Evolutionary conservation across 2,797 vertebrate species (phyloP), one percentile per base, ranked within the genome.

Genomic region (Thripadectes ignobilis): DNA sequence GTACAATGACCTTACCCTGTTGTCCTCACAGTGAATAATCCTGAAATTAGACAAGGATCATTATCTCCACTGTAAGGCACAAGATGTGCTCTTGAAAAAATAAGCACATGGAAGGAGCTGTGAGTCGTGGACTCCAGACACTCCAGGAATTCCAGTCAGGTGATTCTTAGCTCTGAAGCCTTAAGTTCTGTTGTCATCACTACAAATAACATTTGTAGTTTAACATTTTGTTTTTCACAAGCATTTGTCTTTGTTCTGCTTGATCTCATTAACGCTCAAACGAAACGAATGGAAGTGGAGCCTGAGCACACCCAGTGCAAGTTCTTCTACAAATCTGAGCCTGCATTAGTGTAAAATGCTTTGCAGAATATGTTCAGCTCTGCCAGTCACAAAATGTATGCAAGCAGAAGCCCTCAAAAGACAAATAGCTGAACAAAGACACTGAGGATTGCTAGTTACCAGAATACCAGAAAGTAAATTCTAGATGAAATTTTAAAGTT

Each of bases 381-480:
- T 84, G 43, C 49, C 68, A 79, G 32, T 38, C 59, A 63, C 69
- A 91, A 71, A 69, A 94, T n/a, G 22, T 12, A 45, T 52, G 79
- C 38, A 91, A 95, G 79, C 43, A 95, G 41, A 89, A 91, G 72
- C 43, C 46, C 55, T 96, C 12, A 43, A 59, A 96, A 96, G 87
- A 80, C n/a, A 68, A 92, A 82, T 2, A 81, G 69, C 92, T 96
- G 94, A 89, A 97, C 89, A 96, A 95, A 84, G 61, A 46, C 71
- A 72, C 68, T 80, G 85, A 48, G 68, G 92, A 94, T 82, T 92
- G 88, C 69, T 87, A 94, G 88, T 52, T 83, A 75, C 66, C 80
- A 90, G 43, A 79, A 91, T 95, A 95, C 55, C 0, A 0, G 86
- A 86, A 26, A 59, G 29, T 85, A 88, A 76, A 39, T 12, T 96